Evolutionary conservation across 2,113 vertebrate species (phyloP), one percentile per base, ranked within the genome.

Genomic region (Romanogobio albipinnatus): DNA sequence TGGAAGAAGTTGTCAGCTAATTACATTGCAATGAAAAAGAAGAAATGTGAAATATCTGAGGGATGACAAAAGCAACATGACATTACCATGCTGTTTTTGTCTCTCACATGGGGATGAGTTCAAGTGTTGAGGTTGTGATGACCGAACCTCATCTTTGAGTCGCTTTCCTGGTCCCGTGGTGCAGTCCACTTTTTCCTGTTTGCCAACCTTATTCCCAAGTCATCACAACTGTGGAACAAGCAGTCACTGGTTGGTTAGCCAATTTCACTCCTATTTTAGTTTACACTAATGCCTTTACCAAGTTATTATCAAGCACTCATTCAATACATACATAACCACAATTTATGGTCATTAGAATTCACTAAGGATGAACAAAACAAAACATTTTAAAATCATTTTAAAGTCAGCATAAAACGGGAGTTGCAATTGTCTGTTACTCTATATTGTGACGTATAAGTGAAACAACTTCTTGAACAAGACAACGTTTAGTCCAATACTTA

Each of bases 161-260:
- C 47, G 59, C 53, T 29, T 82, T 24, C 43, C 64, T 91, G 83
- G 8, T 43, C 36, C 3, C 0, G 36, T 22, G 68, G 22, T 5
- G 24, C 86, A 80, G 36, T 33, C 61, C 86, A n/a, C 89, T 92
- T 26, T 87, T 88, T 78, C 87, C 87, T 62, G 79, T 85, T 68
- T n/a, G 47, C 64, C 59, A 84, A 85, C 19, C 43, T 49, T 29
- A 89, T 90, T 88, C 89, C 85, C 0, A 36, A 74, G 76, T 89
- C 39, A 0, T 29, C 85, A 83, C 24, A 78, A 84, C 92, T 93
- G 86, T 26, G 62, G 84, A 89, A 14, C 3, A 36, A 73, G 59
- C 76, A 75, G 39, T 8, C 33, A 15, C 22, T 15, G 64, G 53
- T 29, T 15, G 64, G 53, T 78, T 77, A 82, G 1, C 39, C 3